Percentiles rank a stretch among this genome's conserved stretches.
These are phyloP conservation scores for Hydrophis major DNA, from an alignment of 2,797 vertebrate genomes.

Conservation along the genomic window DNA sequence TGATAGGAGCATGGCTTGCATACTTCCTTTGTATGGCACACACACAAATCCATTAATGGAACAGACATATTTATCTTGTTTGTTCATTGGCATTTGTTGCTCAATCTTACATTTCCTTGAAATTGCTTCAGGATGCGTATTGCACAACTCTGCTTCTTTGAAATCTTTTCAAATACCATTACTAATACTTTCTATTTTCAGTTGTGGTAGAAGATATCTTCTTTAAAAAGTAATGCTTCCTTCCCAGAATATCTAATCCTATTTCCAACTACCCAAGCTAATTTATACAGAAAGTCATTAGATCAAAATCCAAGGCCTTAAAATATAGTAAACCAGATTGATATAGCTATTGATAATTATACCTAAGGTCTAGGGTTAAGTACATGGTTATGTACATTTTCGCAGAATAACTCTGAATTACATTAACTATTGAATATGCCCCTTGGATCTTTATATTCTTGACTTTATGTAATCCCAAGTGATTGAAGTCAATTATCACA, in stretches of 20 bases:
- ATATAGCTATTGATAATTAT: constrained; percentile 53
- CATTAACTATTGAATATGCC: constrained; percentile 37
- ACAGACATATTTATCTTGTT: neutral
- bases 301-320: constrained; percentile 38
- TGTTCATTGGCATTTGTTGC: constrained; percentile 49
- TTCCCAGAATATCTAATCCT: constrained; percentile 20
- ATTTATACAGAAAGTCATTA: constrained; percentile 46
- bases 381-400: constrained; percentile 55
- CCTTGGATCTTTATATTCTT: neutral
- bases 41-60: neutral
- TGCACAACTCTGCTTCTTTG: constrained; percentile 46
- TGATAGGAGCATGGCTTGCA: neutral
- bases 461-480: neutral
- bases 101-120: constrained; percentile 52
- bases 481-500: constrained; percentile 30
- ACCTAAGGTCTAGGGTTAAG: constrained; percentile 42
- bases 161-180: constrained; percentile 37
- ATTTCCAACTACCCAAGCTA: constrained; percentile 15
- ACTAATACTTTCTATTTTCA: constrained; percentile 29
- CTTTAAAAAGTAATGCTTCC: constrained; percentile 29
- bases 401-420: constrained; percentile 34
- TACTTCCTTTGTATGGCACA: neutral
- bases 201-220: neutral
- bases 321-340: constrained; percentile 49
- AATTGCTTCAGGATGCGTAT: constrained; percentile 44